Conservation (phyloP, 2,797 vertebrate genomes). For the Aeoliscus strigatus region DNA sequence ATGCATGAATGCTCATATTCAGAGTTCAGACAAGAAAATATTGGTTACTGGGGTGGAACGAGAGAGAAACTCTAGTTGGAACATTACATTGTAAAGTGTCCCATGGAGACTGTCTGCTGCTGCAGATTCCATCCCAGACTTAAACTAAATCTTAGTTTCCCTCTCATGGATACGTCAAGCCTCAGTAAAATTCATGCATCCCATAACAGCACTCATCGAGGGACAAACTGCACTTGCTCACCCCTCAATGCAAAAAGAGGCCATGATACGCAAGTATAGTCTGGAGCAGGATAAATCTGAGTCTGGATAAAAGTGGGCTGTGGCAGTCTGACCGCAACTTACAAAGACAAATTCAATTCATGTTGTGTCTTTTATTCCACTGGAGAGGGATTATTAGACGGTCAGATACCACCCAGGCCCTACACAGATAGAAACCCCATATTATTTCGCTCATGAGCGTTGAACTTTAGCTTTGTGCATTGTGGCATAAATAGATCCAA, state of each 20-base stretch:
- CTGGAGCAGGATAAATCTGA: constrained; percentile 26
- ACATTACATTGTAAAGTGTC: too few species aligned
- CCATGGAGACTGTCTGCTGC: too few species aligned
- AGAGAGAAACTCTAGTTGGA: too few species aligned
- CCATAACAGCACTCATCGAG: constrained; percentile 17
- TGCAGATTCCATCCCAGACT: neutral
- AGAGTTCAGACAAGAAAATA: too few species aligned
- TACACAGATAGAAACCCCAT: constrained; percentile 21
- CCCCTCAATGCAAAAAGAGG: constrained; percentile 7
- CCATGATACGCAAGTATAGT: constrained; percentile 21
- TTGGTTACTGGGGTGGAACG: too few species aligned
- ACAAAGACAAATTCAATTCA: constrained; percentile 33
- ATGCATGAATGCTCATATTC: too few species aligned
- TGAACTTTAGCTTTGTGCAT: constrained; percentile 15
- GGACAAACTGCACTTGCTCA: constrained; percentile 14
- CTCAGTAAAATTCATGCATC: constrained; percentile 31
- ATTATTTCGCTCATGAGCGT: constrained; percentile 19
- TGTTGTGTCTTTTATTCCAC: constrained; percentile 18
- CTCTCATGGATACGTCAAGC: constrained; percentile 26
- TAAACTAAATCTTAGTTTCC: constrained; percentile 16
- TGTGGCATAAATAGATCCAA: constrained; percentile 27
- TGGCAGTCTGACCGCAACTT: constrained; percentile 32
- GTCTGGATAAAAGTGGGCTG: constrained; percentile 6
- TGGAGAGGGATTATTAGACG: constrained; percentile 34
- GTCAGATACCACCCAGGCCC: constrained; percentile 4